Evolutionary conservation across 2,797 vertebrate genomes (phyloP).

Genomic region (Garrulus glandarius): DNA sequence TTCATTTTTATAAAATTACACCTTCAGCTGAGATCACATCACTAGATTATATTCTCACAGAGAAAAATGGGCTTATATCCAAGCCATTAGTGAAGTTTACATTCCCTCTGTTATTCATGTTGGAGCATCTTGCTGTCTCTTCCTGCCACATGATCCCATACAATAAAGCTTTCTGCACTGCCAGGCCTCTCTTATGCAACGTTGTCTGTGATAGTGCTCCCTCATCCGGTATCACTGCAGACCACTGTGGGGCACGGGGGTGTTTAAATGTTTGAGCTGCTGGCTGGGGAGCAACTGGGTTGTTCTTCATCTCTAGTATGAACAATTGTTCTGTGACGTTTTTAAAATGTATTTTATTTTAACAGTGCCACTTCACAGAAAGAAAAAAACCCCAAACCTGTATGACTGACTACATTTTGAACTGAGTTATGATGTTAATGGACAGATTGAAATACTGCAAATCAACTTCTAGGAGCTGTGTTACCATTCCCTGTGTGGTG

Average conservation of each 20-base stretch:
- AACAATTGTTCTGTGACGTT: background rate
- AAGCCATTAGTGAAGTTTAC: background rate
- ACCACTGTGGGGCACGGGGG: accelerated
- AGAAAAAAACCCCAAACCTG: background rate
- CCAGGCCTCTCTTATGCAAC: accelerated
- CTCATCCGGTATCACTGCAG: background rate
- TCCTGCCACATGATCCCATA: background rate
- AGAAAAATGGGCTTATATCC: background rate
- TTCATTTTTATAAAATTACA: background rate
- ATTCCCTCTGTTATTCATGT: accelerated
- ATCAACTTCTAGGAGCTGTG: background rate
- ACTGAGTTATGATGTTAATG: background rate
- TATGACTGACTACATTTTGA: background rate
- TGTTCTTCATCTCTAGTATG: background rate
- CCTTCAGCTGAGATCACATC: background rate
- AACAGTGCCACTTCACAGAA: background rate
- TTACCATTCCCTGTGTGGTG: background rate
- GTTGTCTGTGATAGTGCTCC: accelerated
- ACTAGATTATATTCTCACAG: background rate
- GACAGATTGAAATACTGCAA: background rate
- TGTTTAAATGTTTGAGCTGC: background rate
- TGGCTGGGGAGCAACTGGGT: background rate
- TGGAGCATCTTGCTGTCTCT: background rate
- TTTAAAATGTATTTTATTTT: background rate
- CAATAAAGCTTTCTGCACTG: background rate